Percentiles rank a stretch among this genome's conserved stretches.
Evolutionary conservation across 64 coral and sea anemone species (phyloP).

Genomic region (Pachyseris speciosa): DNA sequence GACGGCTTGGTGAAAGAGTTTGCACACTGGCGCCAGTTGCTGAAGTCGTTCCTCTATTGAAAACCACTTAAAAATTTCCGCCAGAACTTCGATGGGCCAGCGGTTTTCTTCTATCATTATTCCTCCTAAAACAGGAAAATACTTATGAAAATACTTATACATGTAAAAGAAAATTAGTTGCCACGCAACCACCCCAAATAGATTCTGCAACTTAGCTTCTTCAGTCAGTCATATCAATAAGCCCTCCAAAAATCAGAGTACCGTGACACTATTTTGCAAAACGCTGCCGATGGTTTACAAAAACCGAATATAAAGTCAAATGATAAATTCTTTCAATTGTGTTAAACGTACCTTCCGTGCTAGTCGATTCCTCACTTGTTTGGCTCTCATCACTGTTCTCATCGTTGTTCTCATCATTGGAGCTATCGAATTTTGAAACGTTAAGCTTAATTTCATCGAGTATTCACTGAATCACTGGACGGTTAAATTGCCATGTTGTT

Average conservation of each 20-base stretch:
- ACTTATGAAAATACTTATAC: slow-evolving; percentile 1
- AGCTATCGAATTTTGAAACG: slow-evolving; percentile 5
- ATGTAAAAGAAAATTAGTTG: not conserved
- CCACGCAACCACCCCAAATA: not conserved
- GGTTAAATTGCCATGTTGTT: slow-evolving; percentile 13
- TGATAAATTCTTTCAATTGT: slow-evolving; percentile 26
- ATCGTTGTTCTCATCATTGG: not conserved
- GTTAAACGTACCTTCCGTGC: slow-evolving; percentile 10
- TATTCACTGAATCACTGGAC: not conserved
- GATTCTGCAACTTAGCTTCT: slow-evolving; percentile 12
- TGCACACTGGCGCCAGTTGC: too few relatives aligned
- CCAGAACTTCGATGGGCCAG: too few relatives aligned
- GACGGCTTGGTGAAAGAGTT: too few relatives aligned
- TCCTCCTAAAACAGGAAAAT: too few relatives aligned
- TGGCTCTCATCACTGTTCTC: slow-evolving; percentile 14
- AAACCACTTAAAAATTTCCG: too few relatives aligned
- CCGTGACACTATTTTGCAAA: slow-evolving; percentile 14
- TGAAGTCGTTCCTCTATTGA: too few relatives aligned
- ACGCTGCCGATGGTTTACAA: slow-evolving; percentile 17
- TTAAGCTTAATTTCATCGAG: slow-evolving; percentile 32
- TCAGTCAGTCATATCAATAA: slow-evolving; percentile 18
- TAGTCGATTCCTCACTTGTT: slow-evolving; percentile 19
- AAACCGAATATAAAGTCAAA: slow-evolving; percentile 26
- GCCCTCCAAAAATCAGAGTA: not conserved
- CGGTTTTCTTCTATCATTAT: too few relatives aligned